A percentile compares a stretch with the other conserved stretches of the same genome.
phyloP scores from a whole-genome alignment of 2,113 vertebrate genomes.

The Halcyon senegalensis region DNA sequence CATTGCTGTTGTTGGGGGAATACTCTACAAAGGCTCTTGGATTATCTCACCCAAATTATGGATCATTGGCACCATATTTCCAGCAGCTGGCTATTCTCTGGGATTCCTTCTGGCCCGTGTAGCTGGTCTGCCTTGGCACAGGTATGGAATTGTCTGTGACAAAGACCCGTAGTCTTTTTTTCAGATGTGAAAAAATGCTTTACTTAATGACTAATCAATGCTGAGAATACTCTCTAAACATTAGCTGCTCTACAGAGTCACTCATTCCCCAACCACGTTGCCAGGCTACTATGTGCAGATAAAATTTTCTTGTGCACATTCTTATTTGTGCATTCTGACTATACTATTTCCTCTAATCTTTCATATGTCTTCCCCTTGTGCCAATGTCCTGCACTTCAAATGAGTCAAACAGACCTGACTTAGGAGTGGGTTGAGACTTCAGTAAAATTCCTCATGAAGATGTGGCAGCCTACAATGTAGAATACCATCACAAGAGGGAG shows the following conservation, averaged over 20 bases:
- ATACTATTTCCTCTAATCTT: not conserved
- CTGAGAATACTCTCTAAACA: not conserved
- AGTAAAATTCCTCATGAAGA: not conserved
- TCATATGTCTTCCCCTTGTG: not conserved
- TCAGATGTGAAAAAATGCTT: not conserved
- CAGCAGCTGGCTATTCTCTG: constrained; percentile 84
- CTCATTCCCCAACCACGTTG: not conserved
- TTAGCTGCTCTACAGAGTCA: not conserved
- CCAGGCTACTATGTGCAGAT: not conserved
- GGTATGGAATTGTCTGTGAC: constrained; percentile 72
- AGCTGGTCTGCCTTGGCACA: constrained; percentile 88
- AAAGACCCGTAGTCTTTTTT: not conserved
- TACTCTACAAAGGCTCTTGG: constrained; percentile 94
- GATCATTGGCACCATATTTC: constrained; percentile 92
- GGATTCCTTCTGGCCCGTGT: constrained; percentile 88
- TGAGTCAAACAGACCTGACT: not conserved
- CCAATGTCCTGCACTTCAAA: not conserved
- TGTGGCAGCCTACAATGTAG: not conserved
- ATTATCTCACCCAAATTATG: constrained; percentile 86
- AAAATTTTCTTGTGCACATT: not conserved
- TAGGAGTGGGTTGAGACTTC: not conserved
- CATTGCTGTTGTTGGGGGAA: constrained; percentile 87
- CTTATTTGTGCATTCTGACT: not conserved
- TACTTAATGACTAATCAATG: not conserved
- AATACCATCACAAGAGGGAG: not conserved